Conservation (phyloP, 2,888 invertebrate genomes). For the Microctonus aethiopoides region DNA sequence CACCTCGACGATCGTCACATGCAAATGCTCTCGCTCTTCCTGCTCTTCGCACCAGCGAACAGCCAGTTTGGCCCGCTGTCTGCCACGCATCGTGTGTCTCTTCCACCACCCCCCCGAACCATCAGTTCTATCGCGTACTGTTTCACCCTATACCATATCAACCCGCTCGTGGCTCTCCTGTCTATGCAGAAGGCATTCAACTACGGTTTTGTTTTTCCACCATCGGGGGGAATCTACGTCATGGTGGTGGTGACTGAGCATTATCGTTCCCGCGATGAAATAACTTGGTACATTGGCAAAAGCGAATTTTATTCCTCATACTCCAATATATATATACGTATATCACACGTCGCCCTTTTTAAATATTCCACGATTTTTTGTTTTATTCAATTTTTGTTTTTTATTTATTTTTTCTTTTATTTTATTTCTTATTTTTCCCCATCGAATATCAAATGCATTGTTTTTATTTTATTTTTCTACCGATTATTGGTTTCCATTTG, state of each 20-base stretch:
- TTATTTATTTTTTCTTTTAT: conserved; percentile 1
- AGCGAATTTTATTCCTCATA: conserved; percentile 29
- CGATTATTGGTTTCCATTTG: conserved; percentile 17
- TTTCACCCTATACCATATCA: background rate
- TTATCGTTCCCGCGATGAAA: conserved; percentile 31
- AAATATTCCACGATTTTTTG: background rate
- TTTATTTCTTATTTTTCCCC: background rate
- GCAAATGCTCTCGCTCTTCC: conserved; percentile 62
- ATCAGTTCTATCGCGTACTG: background rate
- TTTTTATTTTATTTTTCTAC: background rate
- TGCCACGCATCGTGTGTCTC: conserved; percentile 31
- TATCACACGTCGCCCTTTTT: no score
- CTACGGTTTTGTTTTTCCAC: conserved; percentile 38
- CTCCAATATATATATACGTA: background rate
- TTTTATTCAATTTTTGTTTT: background rate
- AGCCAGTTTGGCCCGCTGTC: conserved; percentile 31
- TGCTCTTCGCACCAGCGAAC: conserved; percentile 39
- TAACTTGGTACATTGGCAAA: conserved; percentile 36
- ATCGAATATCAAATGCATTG: conserved; percentile 1
- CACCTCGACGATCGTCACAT: conserved; percentile 63
- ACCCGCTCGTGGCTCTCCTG: background rate
- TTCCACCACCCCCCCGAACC: no score
- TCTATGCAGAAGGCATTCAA: background rate
- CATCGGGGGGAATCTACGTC: conserved; percentile 15
- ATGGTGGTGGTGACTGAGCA: conserved; percentile 27